Conservation (phyloP, 2,888 invertebrate species). For the Leucophenga montana region DNA sequence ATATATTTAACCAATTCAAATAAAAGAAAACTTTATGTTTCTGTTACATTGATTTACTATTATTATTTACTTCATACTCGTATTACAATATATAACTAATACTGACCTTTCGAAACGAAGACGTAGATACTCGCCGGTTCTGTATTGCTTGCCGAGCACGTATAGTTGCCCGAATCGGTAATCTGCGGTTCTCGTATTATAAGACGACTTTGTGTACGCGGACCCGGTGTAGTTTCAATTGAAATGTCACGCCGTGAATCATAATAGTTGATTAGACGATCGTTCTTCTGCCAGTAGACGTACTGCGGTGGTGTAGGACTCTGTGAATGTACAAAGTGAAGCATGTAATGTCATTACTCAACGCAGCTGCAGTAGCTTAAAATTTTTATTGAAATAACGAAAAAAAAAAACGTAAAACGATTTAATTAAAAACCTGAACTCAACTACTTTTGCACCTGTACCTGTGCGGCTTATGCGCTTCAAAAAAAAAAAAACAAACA, state of each 20-base stretch:
- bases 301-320: slow-evolving; percentile 94
- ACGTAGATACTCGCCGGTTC: slow-evolving; percentile 92
- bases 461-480: not conserved
- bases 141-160: slow-evolving; percentile 91
- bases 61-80: no score
- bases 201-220: slow-evolving; percentile 88
- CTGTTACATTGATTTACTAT: no score
- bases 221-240: slow-evolving; percentile 88
- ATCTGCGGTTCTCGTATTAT: slow-evolving; percentile 88
- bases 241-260: slow-evolving; percentile 85
- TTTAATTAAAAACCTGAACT: not conserved
- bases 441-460: not conserved
- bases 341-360: no score
- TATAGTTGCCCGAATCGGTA: slow-evolving; percentile 92
- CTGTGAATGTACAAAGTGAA: slow-evolving; percentile 72
- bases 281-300: slow-evolving; percentile 96
- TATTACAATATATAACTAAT: no score
- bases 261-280: slow-evolving; percentile 95
- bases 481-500: no score
- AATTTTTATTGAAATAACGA: not conserved
- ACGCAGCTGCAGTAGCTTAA: not conserved
- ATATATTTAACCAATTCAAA: no score
- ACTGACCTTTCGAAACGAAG: slow-evolving; percentile 91
- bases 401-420: not conserved
- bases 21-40: no score